These are phyloP conservation scores for Oscheius sp. DNA, from an alignment of 2,888 invertebrate genomes.

Conservation along the genomic window DNA sequence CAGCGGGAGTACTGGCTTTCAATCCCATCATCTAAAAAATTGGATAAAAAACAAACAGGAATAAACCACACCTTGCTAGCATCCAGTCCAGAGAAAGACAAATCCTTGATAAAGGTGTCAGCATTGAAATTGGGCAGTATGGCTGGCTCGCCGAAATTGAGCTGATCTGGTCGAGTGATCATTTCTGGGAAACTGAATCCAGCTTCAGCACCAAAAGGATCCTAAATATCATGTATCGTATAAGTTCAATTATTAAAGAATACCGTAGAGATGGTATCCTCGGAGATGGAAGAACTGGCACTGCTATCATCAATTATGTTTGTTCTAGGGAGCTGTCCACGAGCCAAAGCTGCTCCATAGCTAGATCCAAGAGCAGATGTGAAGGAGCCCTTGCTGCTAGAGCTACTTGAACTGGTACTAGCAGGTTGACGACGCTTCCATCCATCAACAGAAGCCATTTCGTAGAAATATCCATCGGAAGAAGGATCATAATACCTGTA, in stretches of 20 bases:
- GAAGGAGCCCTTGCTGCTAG: constrained; percentile 27
- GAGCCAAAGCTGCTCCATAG: constrained; percentile 51
- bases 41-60: neutral
- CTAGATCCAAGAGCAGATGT: constrained; percentile 30
- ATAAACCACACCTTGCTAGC: constrained; percentile 22
- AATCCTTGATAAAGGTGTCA: constrained; percentile 58
- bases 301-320: constrained; percentile 48
- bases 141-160: constrained; percentile 34
- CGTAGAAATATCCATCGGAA: constrained; percentile 68
- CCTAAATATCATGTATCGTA: neutral
- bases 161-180: constrained; percentile 31
- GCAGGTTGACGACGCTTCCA: constrained; percentile 59
- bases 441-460: constrained; percentile 69
- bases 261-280: constrained; percentile 32
- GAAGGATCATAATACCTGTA: constrained; percentile 63
- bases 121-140: constrained; percentile 50
- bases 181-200: constrained; percentile 20
- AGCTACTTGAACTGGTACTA: constrained; percentile 1
- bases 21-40: constrained; percentile 25
- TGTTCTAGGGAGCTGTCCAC: constrained; percentile 55
- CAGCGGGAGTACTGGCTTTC: constrained; percentile 18
- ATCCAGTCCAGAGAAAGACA: constrained; percentile 37
- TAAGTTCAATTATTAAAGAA: constrained; percentile 5
- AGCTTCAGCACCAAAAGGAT: constrained; percentile 24
- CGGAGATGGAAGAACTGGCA: constrained; percentile 39